These are phyloP conservation scores for Piaya cayana DNA, from an alignment of 2,113 vertebrate species.

Conservation along the genomic window DNA sequence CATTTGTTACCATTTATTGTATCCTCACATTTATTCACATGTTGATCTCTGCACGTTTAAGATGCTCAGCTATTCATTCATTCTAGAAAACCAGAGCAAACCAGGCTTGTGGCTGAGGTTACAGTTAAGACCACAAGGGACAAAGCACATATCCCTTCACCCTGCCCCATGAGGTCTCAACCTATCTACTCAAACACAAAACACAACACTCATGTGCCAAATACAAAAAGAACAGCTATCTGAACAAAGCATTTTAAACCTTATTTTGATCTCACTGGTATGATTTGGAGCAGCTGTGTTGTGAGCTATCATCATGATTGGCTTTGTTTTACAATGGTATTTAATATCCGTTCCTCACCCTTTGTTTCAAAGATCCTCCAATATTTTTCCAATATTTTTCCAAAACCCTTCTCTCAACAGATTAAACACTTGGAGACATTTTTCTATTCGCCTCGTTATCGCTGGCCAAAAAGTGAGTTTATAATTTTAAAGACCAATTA, in stretches of 20 bases:
- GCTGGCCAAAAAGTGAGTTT: not conserved
- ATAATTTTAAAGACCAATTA: not conserved
- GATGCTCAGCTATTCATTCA: not conserved
- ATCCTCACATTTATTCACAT: not conserved
- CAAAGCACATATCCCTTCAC: not conserved
- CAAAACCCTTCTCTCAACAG: not conserved
- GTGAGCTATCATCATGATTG: accelerated
- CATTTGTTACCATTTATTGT: not conserved
- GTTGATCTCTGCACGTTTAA: not conserved
- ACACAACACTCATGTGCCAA: not conserved
- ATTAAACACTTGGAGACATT: not conserved
- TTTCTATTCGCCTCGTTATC: not conserved
- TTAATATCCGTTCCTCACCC: not conserved
- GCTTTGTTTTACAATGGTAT: not conserved
- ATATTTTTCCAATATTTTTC: not conserved
- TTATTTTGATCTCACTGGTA: not conserved
- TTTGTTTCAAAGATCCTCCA: not conserved
- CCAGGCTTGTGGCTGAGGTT: not conserved
- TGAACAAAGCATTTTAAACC: not conserved
- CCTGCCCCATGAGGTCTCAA: not conserved
- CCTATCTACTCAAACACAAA: not conserved
- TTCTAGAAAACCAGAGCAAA: not conserved
- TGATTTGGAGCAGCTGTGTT: not conserved
- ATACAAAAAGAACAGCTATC: not conserved
- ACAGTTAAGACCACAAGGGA: not conserved